Evolutionary conservation across 2,797 vertebrate species (phyloP).

Genomic region (Melanotaenia boesemani): DNA sequence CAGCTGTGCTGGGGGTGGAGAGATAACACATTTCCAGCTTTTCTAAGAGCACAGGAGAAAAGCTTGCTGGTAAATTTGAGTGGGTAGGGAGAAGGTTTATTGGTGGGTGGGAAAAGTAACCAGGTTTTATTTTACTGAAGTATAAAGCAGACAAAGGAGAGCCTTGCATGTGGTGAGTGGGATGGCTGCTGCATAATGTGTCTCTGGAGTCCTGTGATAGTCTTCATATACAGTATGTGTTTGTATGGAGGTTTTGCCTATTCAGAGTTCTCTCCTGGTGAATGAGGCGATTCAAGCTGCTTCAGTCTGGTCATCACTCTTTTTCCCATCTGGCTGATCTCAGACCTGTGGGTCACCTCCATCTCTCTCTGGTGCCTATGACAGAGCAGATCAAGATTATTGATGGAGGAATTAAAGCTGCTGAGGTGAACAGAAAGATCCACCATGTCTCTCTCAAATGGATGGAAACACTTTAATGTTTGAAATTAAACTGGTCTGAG

Average conservation of each 20-base stretch:
- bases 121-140: slow-evolving; percentile 44
- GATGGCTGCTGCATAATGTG: slow-evolving; percentile 22
- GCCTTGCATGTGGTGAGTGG: slow-evolving; percentile 19
- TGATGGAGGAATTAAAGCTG: not conserved
- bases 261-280: slow-evolving; percentile 25
- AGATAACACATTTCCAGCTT: slow-evolving; percentile 50
- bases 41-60: slow-evolving; percentile 47
- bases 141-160: slow-evolving; percentile 21
- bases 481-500: not conserved
- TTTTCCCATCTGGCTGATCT: slow-evolving; percentile 49
- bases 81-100: slow-evolving; percentile 51
- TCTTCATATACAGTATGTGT: slow-evolving; percentile 14
- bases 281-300: slow-evolving; percentile 17
- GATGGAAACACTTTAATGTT: not conserved
- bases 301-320: slow-evolving; percentile 51
- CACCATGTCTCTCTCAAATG: not conserved
- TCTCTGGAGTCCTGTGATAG: slow-evolving; percentile 10
- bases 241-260: slow-evolving; percentile 10
- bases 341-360: slow-evolving; percentile 33
- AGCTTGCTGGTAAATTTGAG: slow-evolving; percentile 54
- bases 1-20: slow-evolving; percentile 52
- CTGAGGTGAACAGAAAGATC: no score
- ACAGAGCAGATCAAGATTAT: slow-evolving; percentile 20
- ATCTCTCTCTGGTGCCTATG: slow-evolving; percentile 49
- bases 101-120: slow-evolving; percentile 53